A percentile compares a stretch with the other conserved stretches of the same genome.
These are phyloP conservation scores for Mastacembelus armatus DNA, from an alignment of 2,797 vertebrate species.

Conservation along the genomic window DNA sequence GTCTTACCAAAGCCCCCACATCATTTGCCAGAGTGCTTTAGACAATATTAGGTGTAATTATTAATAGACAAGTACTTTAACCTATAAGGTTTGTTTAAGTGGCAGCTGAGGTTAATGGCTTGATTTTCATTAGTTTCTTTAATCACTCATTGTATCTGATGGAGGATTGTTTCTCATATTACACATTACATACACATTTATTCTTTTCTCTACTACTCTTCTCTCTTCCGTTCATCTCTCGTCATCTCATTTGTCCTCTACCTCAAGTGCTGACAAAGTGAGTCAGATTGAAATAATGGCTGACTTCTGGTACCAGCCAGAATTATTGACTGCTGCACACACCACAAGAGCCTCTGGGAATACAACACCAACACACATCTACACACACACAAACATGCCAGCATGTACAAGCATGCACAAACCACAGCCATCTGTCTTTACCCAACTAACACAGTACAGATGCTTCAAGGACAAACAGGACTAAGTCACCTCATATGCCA, in stretches of 20 bases:
- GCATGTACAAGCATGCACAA: not conserved
- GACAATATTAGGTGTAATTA: too few relatives aligned
- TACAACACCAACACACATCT: not conserved
- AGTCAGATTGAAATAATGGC: constrained; percentile 61
- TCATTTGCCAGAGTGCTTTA: not conserved
- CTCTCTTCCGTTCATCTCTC: not conserved
- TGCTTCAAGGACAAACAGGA: constrained; percentile 36
- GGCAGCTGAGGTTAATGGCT: constrained; percentile 14
- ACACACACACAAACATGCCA: not conserved
- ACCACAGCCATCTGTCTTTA: constrained; percentile 42
- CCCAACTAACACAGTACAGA: constrained; percentile 27
- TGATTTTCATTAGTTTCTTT: not conserved
- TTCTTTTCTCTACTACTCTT: not conserved
- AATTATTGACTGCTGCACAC: constrained; percentile 50
- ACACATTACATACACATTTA: not conserved
- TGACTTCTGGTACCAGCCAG: constrained; percentile 51
- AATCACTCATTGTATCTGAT: constrained; percentile 2
- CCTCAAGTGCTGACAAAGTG: constrained; percentile 32
- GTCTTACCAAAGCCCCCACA: not conserved
- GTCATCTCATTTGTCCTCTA: constrained; percentile 39
- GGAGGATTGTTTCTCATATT: not conserved
- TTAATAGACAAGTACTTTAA: constrained; percentile 10
- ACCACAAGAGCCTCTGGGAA: constrained; percentile 30
- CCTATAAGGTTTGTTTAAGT: not conserved
- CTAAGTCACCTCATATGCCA: constrained; percentile 41